Percentiles rank a stretch among this genome's conserved stretches.
These are phyloP conservation scores for Rhabdophis nuchalis DNA, from an alignment of 2,797 vertebrate species.

Conservation along the genomic window DNA sequence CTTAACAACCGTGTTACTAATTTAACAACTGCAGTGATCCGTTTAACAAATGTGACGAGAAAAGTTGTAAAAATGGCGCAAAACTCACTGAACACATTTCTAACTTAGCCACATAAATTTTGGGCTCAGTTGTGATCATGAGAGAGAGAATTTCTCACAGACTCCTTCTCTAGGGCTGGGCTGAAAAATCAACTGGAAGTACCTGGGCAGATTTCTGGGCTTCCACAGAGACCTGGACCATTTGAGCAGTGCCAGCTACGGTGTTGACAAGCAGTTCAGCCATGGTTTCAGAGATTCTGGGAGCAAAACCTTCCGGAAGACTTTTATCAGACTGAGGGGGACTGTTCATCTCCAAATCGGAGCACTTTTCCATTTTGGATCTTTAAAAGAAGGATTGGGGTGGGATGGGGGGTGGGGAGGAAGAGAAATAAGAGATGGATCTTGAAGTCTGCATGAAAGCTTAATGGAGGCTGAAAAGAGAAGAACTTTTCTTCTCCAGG, in stretches of 20 bases:
- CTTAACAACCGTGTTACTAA: too few relatives aligned
- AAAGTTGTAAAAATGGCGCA: too few relatives aligned
- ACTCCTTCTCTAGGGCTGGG: neutral
- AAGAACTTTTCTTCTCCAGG: neutral
- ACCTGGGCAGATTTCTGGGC: constrained; percentile 27
- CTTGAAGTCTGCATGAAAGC: neutral
- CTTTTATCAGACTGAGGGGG: neutral
- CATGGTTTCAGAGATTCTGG: neutral
- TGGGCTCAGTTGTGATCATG: too few relatives aligned
- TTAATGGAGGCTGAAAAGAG: neutral
- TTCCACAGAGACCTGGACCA: constrained; percentile 5
- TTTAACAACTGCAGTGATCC: too few relatives aligned
- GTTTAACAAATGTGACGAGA: too few relatives aligned
- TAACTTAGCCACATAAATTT: too few relatives aligned
- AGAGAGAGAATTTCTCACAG: too few relatives aligned
- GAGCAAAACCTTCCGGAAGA: neutral
- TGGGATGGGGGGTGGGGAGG: neutral
- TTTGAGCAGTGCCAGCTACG: neutral
- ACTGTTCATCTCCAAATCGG: neutral
- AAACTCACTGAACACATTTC: too few relatives aligned
- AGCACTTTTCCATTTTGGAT: constrained; percentile 2
- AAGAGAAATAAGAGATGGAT: neutral
- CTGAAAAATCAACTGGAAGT: neutral
- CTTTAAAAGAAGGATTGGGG: neutral
- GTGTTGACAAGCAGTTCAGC: neutral